A percentile compares a stretch with the other conserved stretches of the same genome.
These are phyloP conservation scores for Barypeithes pellucidus DNA, from an alignment of 2,888 invertebrate genomes.

Conservation along the genomic window DNA sequence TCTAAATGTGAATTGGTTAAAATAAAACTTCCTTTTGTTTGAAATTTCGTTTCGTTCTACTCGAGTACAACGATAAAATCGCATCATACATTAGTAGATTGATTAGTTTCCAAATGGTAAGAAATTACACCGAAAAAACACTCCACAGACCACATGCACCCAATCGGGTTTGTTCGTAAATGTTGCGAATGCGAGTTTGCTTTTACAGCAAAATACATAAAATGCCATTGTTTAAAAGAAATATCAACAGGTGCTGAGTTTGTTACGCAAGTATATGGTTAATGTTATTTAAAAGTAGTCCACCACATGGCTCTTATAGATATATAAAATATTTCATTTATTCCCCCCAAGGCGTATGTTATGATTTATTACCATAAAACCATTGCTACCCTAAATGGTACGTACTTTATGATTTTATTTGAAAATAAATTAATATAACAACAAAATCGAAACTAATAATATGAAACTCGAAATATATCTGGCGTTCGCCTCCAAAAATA, in stretches of 20 bases:
- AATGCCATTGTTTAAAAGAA: neutral
- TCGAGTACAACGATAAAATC: constrained; percentile 1
- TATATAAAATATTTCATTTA: neutral
- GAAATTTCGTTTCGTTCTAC: constrained; percentile 14
- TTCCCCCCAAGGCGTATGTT: neutral
- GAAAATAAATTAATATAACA: no score
- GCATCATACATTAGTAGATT: no score
- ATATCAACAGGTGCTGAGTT: constrained; percentile 8
- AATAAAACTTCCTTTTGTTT: constrained; percentile 7
- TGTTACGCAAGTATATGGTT: constrained; percentile 2
- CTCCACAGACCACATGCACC: no score
- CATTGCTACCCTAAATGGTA: neutral
- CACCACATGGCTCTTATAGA: neutral
- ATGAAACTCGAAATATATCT: no score
- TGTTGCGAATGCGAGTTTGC: no score
- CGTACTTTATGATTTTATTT: neutral
- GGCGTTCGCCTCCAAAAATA: no score
- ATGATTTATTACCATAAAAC: neutral
- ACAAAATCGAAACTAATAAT: no score
- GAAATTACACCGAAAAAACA: no score
- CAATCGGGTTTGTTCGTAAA: no score
- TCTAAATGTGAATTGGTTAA: constrained; percentile 21
- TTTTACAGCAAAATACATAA: neutral
- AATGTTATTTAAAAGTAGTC: neutral
- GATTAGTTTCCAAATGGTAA: no score